Percentiles rank a stretch among this genome's conserved stretches.
Conservation (phyloP, 2,113 vertebrate species). For the Centropristis striata region DNA sequence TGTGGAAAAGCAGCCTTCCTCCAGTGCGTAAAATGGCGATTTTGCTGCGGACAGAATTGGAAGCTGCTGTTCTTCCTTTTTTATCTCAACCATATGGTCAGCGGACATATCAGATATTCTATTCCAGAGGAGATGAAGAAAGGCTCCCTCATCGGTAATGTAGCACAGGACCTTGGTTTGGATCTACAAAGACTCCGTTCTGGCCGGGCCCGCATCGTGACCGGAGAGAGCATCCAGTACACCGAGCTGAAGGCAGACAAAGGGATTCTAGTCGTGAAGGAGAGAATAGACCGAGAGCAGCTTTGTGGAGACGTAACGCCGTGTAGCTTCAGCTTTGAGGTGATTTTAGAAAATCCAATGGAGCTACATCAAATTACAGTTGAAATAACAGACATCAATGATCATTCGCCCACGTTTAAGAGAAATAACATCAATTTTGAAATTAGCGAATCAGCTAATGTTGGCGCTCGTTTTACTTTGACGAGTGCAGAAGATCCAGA, state of each 20-base stretch:
- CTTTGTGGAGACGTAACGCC: conserved; percentile 39
- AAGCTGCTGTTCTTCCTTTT: conserved; percentile 15
- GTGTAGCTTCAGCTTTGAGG: conserved; percentile 49
- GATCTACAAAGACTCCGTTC: conserved; percentile 12
- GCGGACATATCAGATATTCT: conserved; percentile 36
- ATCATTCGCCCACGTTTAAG: conserved; percentile 62
- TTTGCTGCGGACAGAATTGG: neutral
- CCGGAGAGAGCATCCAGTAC: conserved; percentile 45
- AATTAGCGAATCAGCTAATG: conserved; percentile 58
- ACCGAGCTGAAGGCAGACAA: conserved; percentile 70
- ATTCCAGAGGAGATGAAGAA: conserved; percentile 18
- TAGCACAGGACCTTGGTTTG: conserved; percentile 54
- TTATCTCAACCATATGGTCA: conserved; percentile 8
- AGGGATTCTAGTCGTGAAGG: conserved; percentile 68
- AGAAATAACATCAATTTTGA: conserved; percentile 45
- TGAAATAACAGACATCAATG: conserved; percentile 60
- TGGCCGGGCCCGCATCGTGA: conserved; percentile 13
- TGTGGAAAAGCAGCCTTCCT: neutral
- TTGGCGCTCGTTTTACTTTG: conserved; percentile 14
- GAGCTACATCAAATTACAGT: neutral
- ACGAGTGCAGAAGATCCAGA: neutral
- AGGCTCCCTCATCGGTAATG: conserved; percentile 71
- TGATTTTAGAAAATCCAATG: conserved; percentile 75
- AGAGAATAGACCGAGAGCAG: conserved; percentile 74
- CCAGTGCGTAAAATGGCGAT: conserved; percentile 21